Base-by-base conservation (phyloP, 2,113 vertebrate species). In the Myanophis thanlyinensis region DNA sequence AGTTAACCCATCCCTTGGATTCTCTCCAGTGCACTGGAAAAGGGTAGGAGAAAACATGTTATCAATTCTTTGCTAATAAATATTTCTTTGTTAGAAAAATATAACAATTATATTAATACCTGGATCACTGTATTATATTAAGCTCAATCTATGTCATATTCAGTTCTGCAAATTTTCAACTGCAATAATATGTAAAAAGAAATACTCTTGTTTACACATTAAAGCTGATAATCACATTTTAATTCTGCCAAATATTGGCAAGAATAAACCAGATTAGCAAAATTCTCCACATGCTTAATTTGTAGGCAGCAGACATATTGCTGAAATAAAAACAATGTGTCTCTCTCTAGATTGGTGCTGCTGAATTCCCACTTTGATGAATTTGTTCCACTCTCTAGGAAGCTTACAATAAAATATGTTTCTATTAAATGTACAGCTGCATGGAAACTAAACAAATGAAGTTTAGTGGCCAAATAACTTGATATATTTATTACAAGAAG, bases 51-150 rank as follows among this genome's bases (percentile, higher is more conserved):
- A 30, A 73, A 91, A 2, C 89, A 91, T 89, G 91, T 85, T 40
- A 90, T 90, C 59, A 51, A 88, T 44, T 44, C 35, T 22, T 80
- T 44, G 20, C 18, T 7, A 80, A 91, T 89, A 93, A 93, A 92
- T 59, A 67, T 94, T 92, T 35, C 40, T 89, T 53, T 90, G 86
- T 88, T 92, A 47, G 84, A 91, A 25, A 95, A 94, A 95, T 94
- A 44, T 73, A 27, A 85, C n/a, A 94, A 92, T 96, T 93, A 93
- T 20, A 86, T 85, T 27, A 85, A 90, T 1, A 0, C 95, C 92
- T 94, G 90, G 93, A 86, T 93, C 92, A 93, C 92, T 91, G 35
- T 92, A 56, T 85, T 59, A 93, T 20, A 5, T 85, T 90, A 87
- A 90, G 49, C 44, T 49, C 89, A 90, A 89, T 89, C 23, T 54